Evolutionary conservation across 35 echinoderm and acorn worm species (phyloP), one percentile per base, ranked within the genome.

Genomic region (Patiria miniata): DNA sequence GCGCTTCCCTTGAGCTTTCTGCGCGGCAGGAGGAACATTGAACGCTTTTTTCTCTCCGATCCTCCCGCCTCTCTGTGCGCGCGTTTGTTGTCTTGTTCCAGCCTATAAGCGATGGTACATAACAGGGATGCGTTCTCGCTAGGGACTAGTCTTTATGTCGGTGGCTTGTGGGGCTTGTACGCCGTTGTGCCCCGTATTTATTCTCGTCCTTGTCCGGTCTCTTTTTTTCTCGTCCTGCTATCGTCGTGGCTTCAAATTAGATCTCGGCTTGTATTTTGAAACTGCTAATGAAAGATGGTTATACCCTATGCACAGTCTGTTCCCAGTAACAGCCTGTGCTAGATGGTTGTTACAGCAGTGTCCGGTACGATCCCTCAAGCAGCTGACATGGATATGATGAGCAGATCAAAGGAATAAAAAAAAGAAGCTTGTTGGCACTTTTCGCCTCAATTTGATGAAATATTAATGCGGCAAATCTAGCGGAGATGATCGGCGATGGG

Each of bases 181-280:
- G 65, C 65, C 65, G 65, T 73, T 73, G 65, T 73, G 65, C 65
- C 19, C 26, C 26, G 65, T 73, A 73, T 73, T 73, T 73, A 73
- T 73, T 73, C n/a, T 73, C 3, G 21, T 34, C 34, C 19, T 73
- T 73, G 65, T 73, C 26, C 65, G 34, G 26, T 73, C 8, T 22
- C 19, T 60, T 60, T 60, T 26, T 26, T 73, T 73, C 65, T 10
- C 2, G 42, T 47, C 28, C 28, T 61, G 28, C 18, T 34, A 18
- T 10, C 2, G 42, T 47, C 28, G 5, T 61, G 28, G 1, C 26
- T 23, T 30, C 2, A 73, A 73, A 73, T 73, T 73, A 73, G 26
- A 73, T 73, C 29, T 73, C 65, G 15, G 65, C 19, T 73, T 73
- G 65, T 73, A 26, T 26, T 73, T 30, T 30, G 65, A 73, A 23